Base-by-base conservation (phyloP, 2,888 invertebrate genomes). In the Euspilapteryx auroguttella region DNA sequence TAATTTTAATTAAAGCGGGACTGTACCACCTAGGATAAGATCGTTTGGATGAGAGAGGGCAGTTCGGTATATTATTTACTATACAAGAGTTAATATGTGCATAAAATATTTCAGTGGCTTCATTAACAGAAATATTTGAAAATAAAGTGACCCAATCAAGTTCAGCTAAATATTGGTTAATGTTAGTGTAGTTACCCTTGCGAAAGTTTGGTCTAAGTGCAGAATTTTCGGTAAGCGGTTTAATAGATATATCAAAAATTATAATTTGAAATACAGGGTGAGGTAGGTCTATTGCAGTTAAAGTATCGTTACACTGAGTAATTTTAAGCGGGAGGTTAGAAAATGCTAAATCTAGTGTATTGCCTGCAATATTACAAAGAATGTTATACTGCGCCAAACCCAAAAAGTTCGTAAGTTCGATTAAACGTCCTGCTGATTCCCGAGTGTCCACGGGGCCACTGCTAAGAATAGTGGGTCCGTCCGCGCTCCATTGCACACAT, bases 271-370 rank as follows among this genome's bases (percentile, higher is more conserved):
- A n/a, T n/a, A n/a, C n/a, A n/a, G n/a, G n/a, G n/a, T n/a, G n/a
- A n/a, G n/a, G n/a, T n/a, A n/a, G n/a, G n/a, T n/a, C 25, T 14
- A 2, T 9, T 13, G 13, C 14, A 3, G n/a, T 14, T 14, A 13
- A 3, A 6, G 9, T 6, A 14, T n/a, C 9, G 2, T 14, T 3
- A n/a, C n/a, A 14, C 4, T n/a, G 3, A 4, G 3, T 13, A n/a
- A 25, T 3, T 3, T n/a, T 8, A 14, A 25, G 10, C 8, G 14
- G 8, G 3, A 14, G 12, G n/a, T 15, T 25, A 7, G 10, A 15
- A 15, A 25, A 25, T 15, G 15, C 25, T 2, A 25, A 14, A n/a
- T n/a, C n/a, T n/a, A n/a, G n/a, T n/a, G 10, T 25, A 10, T 25
- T 14, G n/a, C n/a, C 13, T n/a, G 13, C 7, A 9, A 11, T n/a